These are phyloP conservation scores for Oligia strigilis DNA, from an alignment of 2,888 invertebrate species.

Conservation along the genomic window DNA sequence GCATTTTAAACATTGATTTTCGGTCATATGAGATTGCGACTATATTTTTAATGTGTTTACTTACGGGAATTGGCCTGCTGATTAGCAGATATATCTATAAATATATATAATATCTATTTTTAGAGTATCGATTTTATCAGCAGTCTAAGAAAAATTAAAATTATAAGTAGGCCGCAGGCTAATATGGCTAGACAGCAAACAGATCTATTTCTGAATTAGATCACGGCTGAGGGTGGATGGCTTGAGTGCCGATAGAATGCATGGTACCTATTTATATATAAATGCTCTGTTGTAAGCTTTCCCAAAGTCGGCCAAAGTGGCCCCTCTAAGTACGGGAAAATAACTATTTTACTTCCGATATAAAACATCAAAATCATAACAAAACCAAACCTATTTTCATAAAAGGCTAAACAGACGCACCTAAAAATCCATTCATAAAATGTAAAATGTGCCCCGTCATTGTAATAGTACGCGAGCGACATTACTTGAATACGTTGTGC, in stretches of 20 bases:
- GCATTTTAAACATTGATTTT: no score
- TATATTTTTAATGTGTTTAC: no score
- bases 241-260: not conserved
- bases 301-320: not conserved
- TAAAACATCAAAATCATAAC: not conserved
- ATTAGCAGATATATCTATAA: not conserved
- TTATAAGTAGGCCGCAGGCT: not conserved
- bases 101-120: not conserved
- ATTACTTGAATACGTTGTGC: slow-evolving; percentile 19
- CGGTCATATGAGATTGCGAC: no score
- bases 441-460: slow-evolving; percentile 37
- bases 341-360: not conserved
- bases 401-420: not conserved
- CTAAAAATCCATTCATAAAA: slow-evolving; percentile 2
- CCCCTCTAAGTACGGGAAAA: not conserved
- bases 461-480: slow-evolving; percentile 38
- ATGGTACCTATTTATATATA: not conserved
- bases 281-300: not conserved
- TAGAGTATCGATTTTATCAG: not conserved
- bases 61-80: no score
- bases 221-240: not conserved
- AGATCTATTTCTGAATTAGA: not conserved
- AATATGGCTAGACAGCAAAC: not conserved
- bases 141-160: not conserved
- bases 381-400: not conserved